Evolutionary conservation across 1,140 invertebrate genomes (phyloP), one percentile per base, ranked within the genome.

Genomic region (Euwallacea fornicatus): DNA sequence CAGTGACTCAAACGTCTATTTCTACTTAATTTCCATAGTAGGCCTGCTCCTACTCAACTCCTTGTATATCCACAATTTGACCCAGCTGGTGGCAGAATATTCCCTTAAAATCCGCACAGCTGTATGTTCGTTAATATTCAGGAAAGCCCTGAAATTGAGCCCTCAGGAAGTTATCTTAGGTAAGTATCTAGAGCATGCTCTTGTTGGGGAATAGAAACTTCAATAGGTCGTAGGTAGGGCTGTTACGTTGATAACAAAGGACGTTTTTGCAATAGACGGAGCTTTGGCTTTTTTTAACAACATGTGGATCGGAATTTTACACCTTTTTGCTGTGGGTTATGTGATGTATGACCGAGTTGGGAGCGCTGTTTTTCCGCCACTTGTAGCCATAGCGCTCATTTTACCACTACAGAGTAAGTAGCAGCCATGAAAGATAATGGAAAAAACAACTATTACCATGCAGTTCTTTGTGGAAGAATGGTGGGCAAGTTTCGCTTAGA

Each of bases 181-280:
- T 50, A 50, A 50, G 4, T 33, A 33, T 33, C 4, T 33, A 33
- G 21, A 33, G 21, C 21, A 2, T 33, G 21, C 21, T 33, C 21
- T 33, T 33, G 4, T 33, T 4, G 21, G 21, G 92, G 7, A 33
- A 33, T 33, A 1, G 21, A 33, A 33, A 13, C 9, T 50, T 50
- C 13, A 3, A 11, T 50, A 50, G 46, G 93, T 92, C 7, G 86
- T 88, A 46, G 95, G 95, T 6, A 91, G 97, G 83, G 90, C 97
- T 78, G 90, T 97, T 11, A 98, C 97, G 82, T 84, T 98, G 3
- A 84, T 98, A 72, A 95, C 94, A 9, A 98, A 97, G 81, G 95
- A 98, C 81, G 89, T 92, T 54, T 89, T 88, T 64, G 84, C 89
- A 13, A 87, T 93, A 76, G 90, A 93, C 78, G 83, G 85, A 44